phyloP scores from a whole-genome alignment of 2,888 invertebrate species.

The Ferrisia virgata region DNA sequence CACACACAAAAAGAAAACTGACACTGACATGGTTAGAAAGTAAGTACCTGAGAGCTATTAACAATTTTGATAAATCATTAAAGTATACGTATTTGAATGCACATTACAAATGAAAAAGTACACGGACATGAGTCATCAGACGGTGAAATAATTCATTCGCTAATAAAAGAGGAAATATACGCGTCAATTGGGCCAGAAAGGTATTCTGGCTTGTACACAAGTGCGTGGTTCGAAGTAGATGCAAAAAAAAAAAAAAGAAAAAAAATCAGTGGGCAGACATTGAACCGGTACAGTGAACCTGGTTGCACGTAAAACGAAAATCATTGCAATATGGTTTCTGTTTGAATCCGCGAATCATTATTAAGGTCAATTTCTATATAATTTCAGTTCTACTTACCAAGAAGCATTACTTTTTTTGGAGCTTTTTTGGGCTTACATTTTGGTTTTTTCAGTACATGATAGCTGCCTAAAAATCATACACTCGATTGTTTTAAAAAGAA shows the following conservation, averaged over 20 bases:
- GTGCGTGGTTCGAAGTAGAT: neutral
- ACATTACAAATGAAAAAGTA: neutral
- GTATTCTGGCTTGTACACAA: neutral
- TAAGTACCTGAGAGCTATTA: neutral
- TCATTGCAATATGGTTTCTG: neutral
- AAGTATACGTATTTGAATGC: neutral
- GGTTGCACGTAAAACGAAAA: neutral
- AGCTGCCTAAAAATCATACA: slow-evolving; percentile 32
- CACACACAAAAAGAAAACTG: neutral
- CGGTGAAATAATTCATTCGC: neutral
- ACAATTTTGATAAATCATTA: neutral
- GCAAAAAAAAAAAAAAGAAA: neutral
- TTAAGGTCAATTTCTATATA: neutral
- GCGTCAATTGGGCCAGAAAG: neutral
- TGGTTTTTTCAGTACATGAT: slow-evolving; percentile 66
- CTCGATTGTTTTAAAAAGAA: neutral
- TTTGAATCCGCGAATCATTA: neutral
- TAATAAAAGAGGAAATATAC: neutral
- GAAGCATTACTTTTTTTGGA: slow-evolving; percentile 86
- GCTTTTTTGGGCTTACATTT: slow-evolving; percentile 74
- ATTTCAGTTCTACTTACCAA: slow-evolving; percentile 67
- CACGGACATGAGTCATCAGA: neutral
- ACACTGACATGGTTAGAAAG: neutral
- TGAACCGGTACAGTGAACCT: slow-evolving; percentile 2
- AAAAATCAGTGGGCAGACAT: neutral